These are phyloP conservation scores for Euthynnus affinis DNA, from an alignment of 2,797 vertebrate genomes.

Conservation along the genomic window DNA sequence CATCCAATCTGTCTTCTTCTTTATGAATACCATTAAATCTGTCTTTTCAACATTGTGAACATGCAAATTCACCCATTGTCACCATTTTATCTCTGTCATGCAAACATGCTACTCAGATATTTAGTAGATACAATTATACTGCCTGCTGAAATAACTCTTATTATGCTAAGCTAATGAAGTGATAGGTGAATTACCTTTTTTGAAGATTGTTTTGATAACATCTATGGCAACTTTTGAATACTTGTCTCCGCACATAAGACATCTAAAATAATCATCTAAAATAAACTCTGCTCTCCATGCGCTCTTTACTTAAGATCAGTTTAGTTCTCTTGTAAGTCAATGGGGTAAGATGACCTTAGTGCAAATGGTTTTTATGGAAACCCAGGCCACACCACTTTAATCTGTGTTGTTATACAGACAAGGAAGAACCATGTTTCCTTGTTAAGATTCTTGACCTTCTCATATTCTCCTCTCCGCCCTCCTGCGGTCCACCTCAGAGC, in stretches of 20 bases:
- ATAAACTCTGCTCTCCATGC: background rate
- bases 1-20: background rate
- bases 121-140: background rate
- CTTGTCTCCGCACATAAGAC: background rate
- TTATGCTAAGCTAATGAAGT: background rate
- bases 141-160: background rate
- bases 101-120: background rate
- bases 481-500: slow-evolving; percentile 79
- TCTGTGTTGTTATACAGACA: slow-evolving; percentile 65
- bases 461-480: slow-evolving; percentile 71
- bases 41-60: background rate
- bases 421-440: slow-evolving; percentile 69
- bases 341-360: slow-evolving; percentile 48
- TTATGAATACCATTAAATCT: background rate
- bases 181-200: background rate
- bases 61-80: background rate
- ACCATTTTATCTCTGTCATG: background rate
- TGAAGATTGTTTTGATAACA: background rate
- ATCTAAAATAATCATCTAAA: background rate
- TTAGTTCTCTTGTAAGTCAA: slow-evolving; percentile 23
- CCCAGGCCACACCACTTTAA: slow-evolving; percentile 58
- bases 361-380: slow-evolving; percentile 52
- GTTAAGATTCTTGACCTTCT: slow-evolving; percentile 82
- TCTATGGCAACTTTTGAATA: background rate
- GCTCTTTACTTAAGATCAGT: slow-evolving; percentile 3